Conservation (phyloP, 35 echinoderm and acorn worm genomes). For the Anneissia japonica region DNA sequence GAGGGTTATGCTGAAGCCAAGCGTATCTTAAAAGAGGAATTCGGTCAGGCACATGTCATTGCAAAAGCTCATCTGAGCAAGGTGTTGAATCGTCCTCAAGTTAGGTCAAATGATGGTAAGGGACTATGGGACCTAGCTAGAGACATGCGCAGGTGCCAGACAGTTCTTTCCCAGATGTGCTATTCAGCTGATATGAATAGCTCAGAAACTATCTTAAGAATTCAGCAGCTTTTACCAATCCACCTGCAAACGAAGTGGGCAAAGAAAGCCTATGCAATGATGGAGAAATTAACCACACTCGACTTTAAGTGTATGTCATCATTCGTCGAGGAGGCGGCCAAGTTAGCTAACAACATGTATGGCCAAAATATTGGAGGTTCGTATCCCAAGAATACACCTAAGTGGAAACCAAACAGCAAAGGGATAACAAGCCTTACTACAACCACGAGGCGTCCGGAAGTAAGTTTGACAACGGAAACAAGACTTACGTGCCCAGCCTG, state of each 20-base stretch:
- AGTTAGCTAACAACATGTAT: conserved; percentile 28
- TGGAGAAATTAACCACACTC: neutral
- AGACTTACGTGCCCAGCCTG: conserved; percentile 15
- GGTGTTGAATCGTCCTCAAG: neutral
- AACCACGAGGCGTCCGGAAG: neutral
- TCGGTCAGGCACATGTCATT: conserved; percentile 37
- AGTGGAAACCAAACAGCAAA: neutral
- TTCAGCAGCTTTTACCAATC: conserved; percentile 3
- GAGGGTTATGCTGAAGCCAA: conserved; percentile 33
- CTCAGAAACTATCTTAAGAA: conserved; percentile 17
- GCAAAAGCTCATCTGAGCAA: conserved; percentile 19
- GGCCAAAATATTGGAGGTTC: conserved; percentile 22
- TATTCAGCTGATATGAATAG: conserved; percentile 24
- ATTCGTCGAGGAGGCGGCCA: conserved; percentile 26
- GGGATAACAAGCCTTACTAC: neutral
- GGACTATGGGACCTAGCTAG: conserved; percentile 24
- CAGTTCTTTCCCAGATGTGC: conserved; percentile 17
- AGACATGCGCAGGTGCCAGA: conserved; percentile 37
- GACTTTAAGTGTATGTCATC: conserved; percentile 42
- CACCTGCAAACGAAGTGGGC: conserved; percentile 22
- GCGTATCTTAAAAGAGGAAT: conserved; percentile 52
- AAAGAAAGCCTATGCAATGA: neutral
- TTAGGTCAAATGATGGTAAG: neutral
- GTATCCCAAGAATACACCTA: neutral
- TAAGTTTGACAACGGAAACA: too few species aligned